These are phyloP conservation scores for Yoshiicerus persimilis DNA, from an alignment of 1,140 invertebrate genomes.

Conservation along the genomic window DNA sequence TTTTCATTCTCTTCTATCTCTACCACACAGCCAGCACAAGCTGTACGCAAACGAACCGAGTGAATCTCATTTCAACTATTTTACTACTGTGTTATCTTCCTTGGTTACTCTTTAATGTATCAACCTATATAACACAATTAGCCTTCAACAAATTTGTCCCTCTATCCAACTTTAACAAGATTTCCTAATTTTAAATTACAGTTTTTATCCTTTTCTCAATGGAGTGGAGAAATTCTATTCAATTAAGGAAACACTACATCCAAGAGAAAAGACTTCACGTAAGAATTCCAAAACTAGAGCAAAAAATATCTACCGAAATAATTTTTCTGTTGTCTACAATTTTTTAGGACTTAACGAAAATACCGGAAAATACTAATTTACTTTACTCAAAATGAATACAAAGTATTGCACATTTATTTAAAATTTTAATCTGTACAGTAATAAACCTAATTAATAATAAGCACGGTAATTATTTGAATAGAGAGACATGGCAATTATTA, in stretches of 20 bases:
- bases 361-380: too few species aligned
- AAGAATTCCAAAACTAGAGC: not conserved
- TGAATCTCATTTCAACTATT: not conserved
- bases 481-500: not conserved
- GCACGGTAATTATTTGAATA: not conserved
- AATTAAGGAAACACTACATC: not conserved
- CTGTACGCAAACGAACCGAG: not conserved
- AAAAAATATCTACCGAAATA: not conserved
- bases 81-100: not conserved
- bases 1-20: not conserved
- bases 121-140: not conserved
- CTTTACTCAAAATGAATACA: too few species aligned
- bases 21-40: not conserved
- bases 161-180: not conserved
- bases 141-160: not conserved
- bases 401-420: too few species aligned
- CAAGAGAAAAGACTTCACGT: not conserved
- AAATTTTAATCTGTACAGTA: too few species aligned
- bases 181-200: constrained; percentile 8
- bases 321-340: too few species aligned
- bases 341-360: too few species aligned
- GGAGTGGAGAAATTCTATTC: constrained; percentile 5
- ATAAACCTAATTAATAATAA: too few species aligned
- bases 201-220: not conserved
- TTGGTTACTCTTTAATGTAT: not conserved